Percentiles rank a stretch among this genome's conserved stretches.
These are phyloP conservation scores for Hemaris fuciformis DNA, from an alignment of 2,888 invertebrate species.

Conservation along the genomic window DNA sequence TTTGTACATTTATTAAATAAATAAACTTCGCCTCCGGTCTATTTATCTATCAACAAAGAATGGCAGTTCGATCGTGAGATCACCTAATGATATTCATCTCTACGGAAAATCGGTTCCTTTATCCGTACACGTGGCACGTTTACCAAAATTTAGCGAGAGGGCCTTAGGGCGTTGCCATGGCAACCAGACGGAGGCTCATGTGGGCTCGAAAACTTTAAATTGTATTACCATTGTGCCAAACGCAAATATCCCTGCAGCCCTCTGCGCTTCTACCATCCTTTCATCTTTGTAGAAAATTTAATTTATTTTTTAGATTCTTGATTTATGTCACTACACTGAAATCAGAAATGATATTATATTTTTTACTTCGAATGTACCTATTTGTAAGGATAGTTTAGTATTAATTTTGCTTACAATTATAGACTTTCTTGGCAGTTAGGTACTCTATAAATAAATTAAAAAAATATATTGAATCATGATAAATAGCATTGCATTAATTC, in stretches of 20 bases:
- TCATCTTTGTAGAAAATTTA: slow-evolving; percentile 30
- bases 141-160: slow-evolving; percentile 67
- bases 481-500: too few relatives aligned
- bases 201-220: slow-evolving; percentile 79
- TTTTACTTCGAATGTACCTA: too few relatives aligned
- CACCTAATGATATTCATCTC: slow-evolving; percentile 77
- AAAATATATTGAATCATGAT: too few relatives aligned
- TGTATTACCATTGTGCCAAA: slow-evolving; percentile 68
- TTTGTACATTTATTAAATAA: neutral
- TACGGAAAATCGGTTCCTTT: slow-evolving; percentile 75
- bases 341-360: too few relatives aligned
- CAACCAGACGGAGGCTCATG: slow-evolving; percentile 73
- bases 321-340: neutral
- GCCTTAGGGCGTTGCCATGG: slow-evolving; percentile 73
- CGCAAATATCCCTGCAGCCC: slow-evolving; percentile 59
- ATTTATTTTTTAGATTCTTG: slow-evolving; percentile 19
- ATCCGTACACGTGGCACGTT: slow-evolving; percentile 68
- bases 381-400: too few relatives aligned
- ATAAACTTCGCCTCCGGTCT: neutral
- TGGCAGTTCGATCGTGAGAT: slow-evolving; percentile 42
- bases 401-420: too few relatives aligned
- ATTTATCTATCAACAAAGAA: slow-evolving; percentile 20
- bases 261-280: slow-evolving; percentile 50
- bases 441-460: too few relatives aligned
- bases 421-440: too few relatives aligned